Conservation (phyloP, 2,888 invertebrate species). For the Caenorhabditis plicata region DNA sequence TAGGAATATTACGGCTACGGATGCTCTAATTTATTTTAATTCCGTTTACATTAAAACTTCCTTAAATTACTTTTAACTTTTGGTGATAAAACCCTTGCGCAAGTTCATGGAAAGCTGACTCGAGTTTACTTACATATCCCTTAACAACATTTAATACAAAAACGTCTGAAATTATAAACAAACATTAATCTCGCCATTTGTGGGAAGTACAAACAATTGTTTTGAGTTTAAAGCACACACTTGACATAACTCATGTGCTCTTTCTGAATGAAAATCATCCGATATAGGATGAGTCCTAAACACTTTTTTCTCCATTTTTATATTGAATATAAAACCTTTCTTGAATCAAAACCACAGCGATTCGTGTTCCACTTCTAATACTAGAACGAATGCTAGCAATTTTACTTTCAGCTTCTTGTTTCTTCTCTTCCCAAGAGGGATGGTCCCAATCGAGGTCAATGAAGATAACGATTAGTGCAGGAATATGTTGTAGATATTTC, state of each 20-base stretch:
- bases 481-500: conserved; percentile 67
- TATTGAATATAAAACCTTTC: conserved; percentile 36
- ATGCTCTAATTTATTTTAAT: conserved; percentile 80
- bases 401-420: conserved; percentile 80
- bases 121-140: conserved; percentile 73
- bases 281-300: no score
- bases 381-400: conserved; percentile 39
- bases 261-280: conserved; percentile 74
- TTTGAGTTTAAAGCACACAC: conserved; percentile 90
- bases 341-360: conserved; percentile 48
- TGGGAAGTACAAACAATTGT: conserved; percentile 85
- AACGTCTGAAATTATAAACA: neutral
- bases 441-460: conserved; percentile 98
- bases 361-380: conserved; percentile 29
- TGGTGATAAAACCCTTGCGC: conserved; percentile 88
- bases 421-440: conserved; percentile 85
- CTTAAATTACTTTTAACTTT: conserved; percentile 73
- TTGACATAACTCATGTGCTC: conserved; percentile 84
- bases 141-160: conserved; percentile 4
- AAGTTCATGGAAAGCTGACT: conserved; percentile 89
- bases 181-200: conserved; percentile 7
- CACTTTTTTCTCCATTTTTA: no score
- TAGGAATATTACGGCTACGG: conserved; percentile 56
- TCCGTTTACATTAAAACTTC: conserved; percentile 69
- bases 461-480: conserved; percentile 85